These are phyloP conservation scores for Drosophila monieri DNA, from an alignment of 2,888 invertebrate species.

Conservation along the genomic window DNA sequence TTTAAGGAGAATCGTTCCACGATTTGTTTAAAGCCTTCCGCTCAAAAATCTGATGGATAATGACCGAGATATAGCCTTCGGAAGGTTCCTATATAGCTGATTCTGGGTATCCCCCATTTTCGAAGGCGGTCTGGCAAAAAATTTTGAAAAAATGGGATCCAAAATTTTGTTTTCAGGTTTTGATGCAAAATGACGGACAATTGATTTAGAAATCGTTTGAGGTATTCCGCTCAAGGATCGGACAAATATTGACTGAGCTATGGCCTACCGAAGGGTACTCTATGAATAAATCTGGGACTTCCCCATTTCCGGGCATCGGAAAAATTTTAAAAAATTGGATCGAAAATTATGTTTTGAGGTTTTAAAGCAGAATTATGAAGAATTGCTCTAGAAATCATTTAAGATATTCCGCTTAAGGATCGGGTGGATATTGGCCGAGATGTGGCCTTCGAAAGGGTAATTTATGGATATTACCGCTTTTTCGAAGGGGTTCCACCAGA, in stretches of 20 bases:
- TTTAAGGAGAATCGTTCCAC: no score
- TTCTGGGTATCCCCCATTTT: not conserved
- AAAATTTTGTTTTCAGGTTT: not conserved
- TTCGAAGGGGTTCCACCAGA: not conserved
- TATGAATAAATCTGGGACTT: no score
- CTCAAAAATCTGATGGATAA: not conserved
- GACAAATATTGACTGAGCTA: not conserved
- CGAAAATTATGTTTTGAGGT: no score
- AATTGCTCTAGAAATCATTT: no score
- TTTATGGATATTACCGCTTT: not conserved
- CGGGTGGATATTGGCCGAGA: no score
- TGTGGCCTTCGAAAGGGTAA: no score
- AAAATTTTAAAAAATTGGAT: no score
- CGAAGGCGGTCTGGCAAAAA: not conserved
- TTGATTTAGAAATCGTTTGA: not conserved
- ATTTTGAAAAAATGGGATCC: not conserved
- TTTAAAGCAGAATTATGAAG: no score
- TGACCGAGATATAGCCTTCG: not conserved
- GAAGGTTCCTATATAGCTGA: not conserved
- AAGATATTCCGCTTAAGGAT: no score
- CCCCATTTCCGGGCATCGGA: no score
- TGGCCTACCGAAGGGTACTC: not conserved
- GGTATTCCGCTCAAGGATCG: not conserved
- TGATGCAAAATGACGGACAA: not conserved
- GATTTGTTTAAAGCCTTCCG: no score